These are phyloP conservation scores for Anthonomus grandis DNA, from an alignment of 1,140 invertebrate genomes.

Conservation along the genomic window DNA sequence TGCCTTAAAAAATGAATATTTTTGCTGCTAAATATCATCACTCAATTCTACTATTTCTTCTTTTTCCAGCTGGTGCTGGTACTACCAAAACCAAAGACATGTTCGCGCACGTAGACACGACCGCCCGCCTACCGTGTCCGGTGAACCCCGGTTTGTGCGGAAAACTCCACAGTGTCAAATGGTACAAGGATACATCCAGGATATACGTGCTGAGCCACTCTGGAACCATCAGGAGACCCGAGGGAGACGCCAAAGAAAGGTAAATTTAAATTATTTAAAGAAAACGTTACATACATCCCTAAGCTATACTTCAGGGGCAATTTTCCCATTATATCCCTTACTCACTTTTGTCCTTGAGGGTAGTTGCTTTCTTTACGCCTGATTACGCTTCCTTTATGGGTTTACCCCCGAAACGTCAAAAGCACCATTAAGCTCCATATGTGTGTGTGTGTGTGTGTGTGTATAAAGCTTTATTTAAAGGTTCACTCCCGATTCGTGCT, in stretches of 20 bases:
- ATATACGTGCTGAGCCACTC: conserved; percentile 82
- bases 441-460: too few relatives aligned
- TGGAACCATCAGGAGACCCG: conserved; percentile 65
- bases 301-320: too few relatives aligned
- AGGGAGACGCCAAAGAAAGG: conserved; percentile 73
- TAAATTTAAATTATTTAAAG: conserved; percentile 48
- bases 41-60: too few relatives aligned
- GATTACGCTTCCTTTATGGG: neutral
- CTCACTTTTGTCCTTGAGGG: too few relatives aligned
- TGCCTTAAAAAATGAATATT: too few relatives aligned
- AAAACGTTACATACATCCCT: neutral
- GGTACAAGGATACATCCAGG: conserved; percentile 77
- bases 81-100: conserved; percentile 33
- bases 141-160: conserved; percentile 75
- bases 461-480: too few relatives aligned
- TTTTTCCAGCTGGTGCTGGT: conserved; percentile 39
- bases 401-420: conserved; percentile 1
- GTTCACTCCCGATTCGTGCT: too few relatives aligned
- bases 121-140: conserved; percentile 69
- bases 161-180: conserved; percentile 83
- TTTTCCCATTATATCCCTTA: too few relatives aligned
- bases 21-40: too few relatives aligned
- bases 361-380: conserved; percentile 1
- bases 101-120: conserved; percentile 55
- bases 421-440: neutral